phyloP scores from a whole-genome alignment of 92 coral and sea anemone species.

The Phenganax subtilis region DNA sequence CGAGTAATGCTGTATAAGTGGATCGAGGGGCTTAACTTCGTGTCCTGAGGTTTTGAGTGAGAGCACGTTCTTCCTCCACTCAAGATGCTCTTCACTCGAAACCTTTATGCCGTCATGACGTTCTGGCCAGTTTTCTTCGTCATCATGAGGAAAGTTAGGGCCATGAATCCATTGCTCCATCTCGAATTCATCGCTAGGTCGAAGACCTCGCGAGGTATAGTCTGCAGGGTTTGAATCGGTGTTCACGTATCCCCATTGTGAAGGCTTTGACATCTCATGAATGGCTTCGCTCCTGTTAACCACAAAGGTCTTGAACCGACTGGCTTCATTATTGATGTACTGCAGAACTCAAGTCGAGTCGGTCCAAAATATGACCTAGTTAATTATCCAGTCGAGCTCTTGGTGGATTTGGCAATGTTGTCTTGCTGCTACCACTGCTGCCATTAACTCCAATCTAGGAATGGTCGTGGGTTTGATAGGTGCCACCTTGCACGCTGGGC shows the following conservation, averaged over 20 bases:
- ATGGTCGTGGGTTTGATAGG: conserved; percentile 13
- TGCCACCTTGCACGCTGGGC: background rate
- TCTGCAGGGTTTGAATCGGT: conserved; percentile 8
- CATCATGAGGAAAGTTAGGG: no score
- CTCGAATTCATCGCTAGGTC: background rate
- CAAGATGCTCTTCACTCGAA: background rate
- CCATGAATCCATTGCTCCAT: background rate
- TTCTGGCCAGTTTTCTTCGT: background rate
- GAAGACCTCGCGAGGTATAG: background rate
- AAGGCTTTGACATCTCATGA: background rate
- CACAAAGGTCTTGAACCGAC: conserved; percentile 3
- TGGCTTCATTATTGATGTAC: conserved; percentile 14
- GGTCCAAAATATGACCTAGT: background rate
- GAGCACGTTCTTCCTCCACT: background rate
- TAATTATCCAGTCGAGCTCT: conserved; percentile 1
- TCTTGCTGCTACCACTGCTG: background rate
- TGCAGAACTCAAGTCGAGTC: conserved; percentile 6
- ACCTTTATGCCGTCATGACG: background rate
- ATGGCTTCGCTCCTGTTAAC: background rate
- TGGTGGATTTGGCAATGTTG: background rate
- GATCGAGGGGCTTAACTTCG: background rate
- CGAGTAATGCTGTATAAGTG: background rate
- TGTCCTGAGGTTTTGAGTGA: background rate
- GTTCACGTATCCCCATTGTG: background rate
- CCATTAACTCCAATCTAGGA: background rate